Evolutionary conservation across 1,140 invertebrate species (phyloP).

Genomic region (Monochamus saltuarius): DNA sequence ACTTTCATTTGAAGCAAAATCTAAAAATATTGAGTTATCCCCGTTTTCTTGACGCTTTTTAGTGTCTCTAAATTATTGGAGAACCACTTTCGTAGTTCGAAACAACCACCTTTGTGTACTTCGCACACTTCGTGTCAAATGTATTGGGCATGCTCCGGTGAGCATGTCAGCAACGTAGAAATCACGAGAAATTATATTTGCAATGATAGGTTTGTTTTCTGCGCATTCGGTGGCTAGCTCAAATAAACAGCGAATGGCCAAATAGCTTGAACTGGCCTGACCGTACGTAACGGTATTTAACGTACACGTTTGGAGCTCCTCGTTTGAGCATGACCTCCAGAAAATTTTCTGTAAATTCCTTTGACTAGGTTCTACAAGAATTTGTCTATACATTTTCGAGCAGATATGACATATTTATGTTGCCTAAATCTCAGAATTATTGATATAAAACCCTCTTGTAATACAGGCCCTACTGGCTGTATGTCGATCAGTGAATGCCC

Average conservation of each 20-base stretch:
- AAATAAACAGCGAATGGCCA: constrained; percentile 20
- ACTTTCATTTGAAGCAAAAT: no score
- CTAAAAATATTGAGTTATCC: no score
- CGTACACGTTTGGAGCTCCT: constrained; percentile 10
- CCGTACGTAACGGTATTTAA: constrained; percentile 27
- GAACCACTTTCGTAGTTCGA: no score
- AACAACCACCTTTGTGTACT: no score
- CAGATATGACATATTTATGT: constrained; percentile 38
- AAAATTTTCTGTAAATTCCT: constrained; percentile 15
- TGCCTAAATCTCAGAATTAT: constrained; percentile 45
- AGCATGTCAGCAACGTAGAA: no score
- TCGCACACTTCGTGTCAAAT: no score
- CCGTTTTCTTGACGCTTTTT: no score
- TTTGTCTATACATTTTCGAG: constrained; percentile 33
- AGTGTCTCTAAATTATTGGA: no score
- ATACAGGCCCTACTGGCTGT: constrained; percentile 44
- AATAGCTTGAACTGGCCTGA: constrained; percentile 4
- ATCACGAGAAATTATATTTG: no score
- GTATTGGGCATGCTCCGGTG: no score
- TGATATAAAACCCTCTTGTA: constrained; percentile 49
- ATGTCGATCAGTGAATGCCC: constrained; percentile 49
- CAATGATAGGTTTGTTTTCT: no score
- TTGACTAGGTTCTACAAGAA: constrained; percentile 14
- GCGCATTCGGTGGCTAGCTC: no score
- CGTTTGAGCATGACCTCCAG: constrained; percentile 8